These are phyloP conservation scores for Microcebus lehilahytsara DNA, from an alignment of 2,113 vertebrate genomes.

Conservation along the genomic window DNA sequence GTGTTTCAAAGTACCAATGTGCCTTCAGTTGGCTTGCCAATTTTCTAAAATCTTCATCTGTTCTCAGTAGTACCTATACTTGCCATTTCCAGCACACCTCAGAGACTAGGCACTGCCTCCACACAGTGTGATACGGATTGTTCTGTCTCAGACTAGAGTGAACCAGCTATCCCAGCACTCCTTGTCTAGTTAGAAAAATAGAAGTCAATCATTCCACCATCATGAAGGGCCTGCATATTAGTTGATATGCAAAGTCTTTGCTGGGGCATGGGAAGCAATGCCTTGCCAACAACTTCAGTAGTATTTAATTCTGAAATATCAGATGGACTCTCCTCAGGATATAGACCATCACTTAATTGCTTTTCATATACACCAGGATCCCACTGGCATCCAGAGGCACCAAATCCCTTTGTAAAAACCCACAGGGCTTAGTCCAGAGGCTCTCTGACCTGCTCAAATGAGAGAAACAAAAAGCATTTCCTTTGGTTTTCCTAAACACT, in stretches of 20 bases:
- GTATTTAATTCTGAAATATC: not conserved
- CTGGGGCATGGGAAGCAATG: not conserved
- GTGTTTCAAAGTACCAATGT: not conserved
- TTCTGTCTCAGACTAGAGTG: not conserved
- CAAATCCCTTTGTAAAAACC: not conserved
- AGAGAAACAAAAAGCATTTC: not conserved
- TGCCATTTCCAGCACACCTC: not conserved
- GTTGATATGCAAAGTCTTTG: not conserved
- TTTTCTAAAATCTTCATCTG: not conserved
- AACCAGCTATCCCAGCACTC: not conserved
- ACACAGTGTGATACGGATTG: not conserved
- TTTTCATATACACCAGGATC: not conserved
- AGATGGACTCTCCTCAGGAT: constrained; percentile 36
- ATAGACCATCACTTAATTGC: not conserved
- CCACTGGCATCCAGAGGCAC: not conserved
- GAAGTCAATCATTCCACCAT: not conserved
- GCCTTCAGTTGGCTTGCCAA: not conserved
- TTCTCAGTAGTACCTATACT: not conserved
- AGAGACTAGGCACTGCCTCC: not conserved
- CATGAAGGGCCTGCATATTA: not conserved
- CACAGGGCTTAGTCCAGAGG: not conserved
- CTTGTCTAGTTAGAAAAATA: not conserved
- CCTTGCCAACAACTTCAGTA: not conserved
- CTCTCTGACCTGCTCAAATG: not conserved
- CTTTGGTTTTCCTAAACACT: not conserved